These are phyloP conservation scores for Hippasteria phrygiana DNA, from an alignment of 53 echinoderm and acorn worm species.

Conservation along the genomic window DNA sequence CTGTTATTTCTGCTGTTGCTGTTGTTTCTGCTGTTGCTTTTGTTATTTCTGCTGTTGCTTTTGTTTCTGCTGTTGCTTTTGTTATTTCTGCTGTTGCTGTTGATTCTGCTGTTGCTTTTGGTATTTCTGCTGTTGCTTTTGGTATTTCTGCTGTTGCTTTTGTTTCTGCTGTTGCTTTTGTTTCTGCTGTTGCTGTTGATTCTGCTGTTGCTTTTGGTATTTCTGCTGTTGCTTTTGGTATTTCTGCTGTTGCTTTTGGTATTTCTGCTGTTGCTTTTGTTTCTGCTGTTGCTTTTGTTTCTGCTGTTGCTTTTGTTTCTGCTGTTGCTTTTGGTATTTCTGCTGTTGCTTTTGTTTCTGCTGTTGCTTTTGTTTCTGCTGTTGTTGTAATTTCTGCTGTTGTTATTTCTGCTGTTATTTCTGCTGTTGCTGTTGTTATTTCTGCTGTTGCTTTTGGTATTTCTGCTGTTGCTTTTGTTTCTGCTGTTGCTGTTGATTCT, in stretches of 20 bases:
- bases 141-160: not conserved
- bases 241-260: too few relatives aligned
- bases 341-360: too few relatives aligned
- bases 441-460: not conserved
- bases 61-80: not conserved
- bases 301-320: too few relatives aligned
- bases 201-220: too few relatives aligned
- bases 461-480: not conserved
- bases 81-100: not conserved
- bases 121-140: not conserved
- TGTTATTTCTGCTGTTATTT: not conserved
- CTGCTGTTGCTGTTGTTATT: not conserved
- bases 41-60: not conserved
- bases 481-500: not conserved
- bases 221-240: too few relatives aligned
- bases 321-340: too few relatives aligned
- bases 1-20: too few relatives aligned
- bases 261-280: too few relatives aligned
- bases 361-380: not conserved
- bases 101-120: not conserved
- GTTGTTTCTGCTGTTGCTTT: too few relatives aligned
- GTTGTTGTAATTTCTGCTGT: not conserved
- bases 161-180: not conserved
- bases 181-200: too few relatives aligned
- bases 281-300: too few relatives aligned